Conservation (phyloP, 1,140 invertebrate genomes). For the Chymomyza costata region DNA sequence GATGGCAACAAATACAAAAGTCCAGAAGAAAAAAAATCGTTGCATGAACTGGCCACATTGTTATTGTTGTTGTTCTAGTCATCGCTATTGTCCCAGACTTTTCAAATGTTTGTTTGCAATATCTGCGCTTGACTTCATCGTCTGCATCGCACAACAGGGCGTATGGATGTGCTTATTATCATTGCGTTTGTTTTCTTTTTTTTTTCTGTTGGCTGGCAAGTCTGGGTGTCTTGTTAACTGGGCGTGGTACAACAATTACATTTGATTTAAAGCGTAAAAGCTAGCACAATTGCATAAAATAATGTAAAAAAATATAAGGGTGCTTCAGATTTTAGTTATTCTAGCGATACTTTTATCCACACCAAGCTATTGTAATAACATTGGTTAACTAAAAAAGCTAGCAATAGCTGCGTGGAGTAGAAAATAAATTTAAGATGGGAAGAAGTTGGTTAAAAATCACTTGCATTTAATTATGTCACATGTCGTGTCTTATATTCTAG, state of each 20-base stretch:
- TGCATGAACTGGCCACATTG: no score
- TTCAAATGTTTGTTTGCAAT: slow-evolving; percentile 29
- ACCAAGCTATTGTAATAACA: no score
- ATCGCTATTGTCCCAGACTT: slow-evolving; percentile 34
- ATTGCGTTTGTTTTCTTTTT: slow-evolving; percentile 9
- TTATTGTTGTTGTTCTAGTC: slow-evolving; percentile 22
- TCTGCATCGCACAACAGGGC: slow-evolving; percentile 38
- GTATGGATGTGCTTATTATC: slow-evolving; percentile 33
- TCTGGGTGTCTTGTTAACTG: slow-evolving; percentile 16
- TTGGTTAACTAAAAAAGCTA: neutral
- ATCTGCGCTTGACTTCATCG: slow-evolving; percentile 21
- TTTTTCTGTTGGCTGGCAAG: slow-evolving; percentile 10
- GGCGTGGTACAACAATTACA: slow-evolving; percentile 24
- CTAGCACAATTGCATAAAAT: slow-evolving; percentile 2
- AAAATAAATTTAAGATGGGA: no score
- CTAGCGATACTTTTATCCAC: no score
- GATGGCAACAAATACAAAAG: slow-evolving; percentile 17
- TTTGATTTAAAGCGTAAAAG: slow-evolving; percentile 29
- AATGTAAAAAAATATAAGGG: neutral
- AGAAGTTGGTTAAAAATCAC: no score
- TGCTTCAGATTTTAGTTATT: no score
- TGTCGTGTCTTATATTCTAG: no score
- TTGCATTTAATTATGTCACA: no score
- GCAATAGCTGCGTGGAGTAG: neutral
- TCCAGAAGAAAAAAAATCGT: slow-evolving; percentile 21